phyloP scores from a whole-genome alignment of 2,797 vertebrate species.

The Myotis findleyi region DNA sequence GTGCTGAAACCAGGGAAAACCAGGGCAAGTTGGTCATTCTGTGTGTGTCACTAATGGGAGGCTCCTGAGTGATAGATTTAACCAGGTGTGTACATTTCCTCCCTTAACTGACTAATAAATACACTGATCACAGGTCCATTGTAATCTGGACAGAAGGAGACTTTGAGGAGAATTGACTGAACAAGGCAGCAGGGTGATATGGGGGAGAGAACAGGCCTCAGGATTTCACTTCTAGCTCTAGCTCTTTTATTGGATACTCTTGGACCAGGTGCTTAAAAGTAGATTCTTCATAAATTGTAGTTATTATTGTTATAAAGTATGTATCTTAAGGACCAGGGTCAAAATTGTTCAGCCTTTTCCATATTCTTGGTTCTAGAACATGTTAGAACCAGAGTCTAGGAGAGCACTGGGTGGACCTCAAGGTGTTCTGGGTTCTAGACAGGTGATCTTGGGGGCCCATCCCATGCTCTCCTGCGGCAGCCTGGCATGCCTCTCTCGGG shows the following conservation, averaged over 20 bases:
- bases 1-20: neutral
- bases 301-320: neutral
- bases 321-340: neutral
- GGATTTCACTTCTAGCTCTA: neutral
- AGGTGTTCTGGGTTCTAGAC: neutral
- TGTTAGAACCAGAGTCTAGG: neutral
- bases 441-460: neutral
- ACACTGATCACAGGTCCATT: neutral
- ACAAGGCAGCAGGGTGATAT: neutral
- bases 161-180: neutral
- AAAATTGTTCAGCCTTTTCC: neutral
- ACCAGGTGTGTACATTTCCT: neutral
- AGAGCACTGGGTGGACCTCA: neutral
- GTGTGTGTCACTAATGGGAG: neutral
- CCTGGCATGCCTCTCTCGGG: neutral
- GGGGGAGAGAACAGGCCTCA: neutral
- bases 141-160: neutral
- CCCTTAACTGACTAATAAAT: neutral
- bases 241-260: neutral
- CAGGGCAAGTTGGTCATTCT: neutral
- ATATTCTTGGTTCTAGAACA: neutral
- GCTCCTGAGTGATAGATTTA: neutral
- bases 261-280: neutral
- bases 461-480: neutral
- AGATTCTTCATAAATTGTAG: neutral